Base-by-base conservation (phyloP, 2,113 vertebrate species). In the Oreochromis aureus region DNA sequence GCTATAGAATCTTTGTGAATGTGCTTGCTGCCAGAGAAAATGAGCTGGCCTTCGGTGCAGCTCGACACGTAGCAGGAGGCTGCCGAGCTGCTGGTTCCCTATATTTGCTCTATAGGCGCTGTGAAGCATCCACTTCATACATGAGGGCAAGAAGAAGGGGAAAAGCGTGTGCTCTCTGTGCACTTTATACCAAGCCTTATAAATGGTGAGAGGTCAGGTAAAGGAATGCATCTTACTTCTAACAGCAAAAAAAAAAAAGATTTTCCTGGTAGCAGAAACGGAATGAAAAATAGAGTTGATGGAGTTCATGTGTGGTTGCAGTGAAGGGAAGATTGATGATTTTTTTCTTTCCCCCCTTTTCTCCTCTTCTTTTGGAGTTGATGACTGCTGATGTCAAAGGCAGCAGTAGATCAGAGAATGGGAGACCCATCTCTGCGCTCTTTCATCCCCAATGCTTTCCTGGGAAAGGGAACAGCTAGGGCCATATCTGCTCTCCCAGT, bases 311-410 rank as follows among this genome's bases (percentile, higher is more conserved):
- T 89, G 86, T 46, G 59, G 83, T 27, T 84, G 63, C 16, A 10
- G 73, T 15, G 30, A 48, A 81, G 85, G 86, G 86, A 34, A 71
- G 83, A 56, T 80, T 78, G 89, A 86, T 69, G 63, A 73, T 30
- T 86, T 91, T 91, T 36, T 46, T 78, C 27, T 34, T 12, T 46
- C 53, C 73, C 24, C 48, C 53, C 41, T 24, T 55, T 71, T 90
- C 85, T 84, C 39, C 63, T 73, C 59, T 34, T 84, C 87, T 90
- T 88, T 82, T 86, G 84, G 86, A 91, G 87, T 80, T 73, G 87
- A 83, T 81, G 90, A 73, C 85, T 86, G 88, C 85, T 82, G 89
- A 84, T 92, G 93, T 94, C 92, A 93, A 92, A 93, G 85, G 88
- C 86, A 89, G 84, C 66, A 79, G 86, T 80, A 92, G 91, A 95